A percentile compares a stretch with the other conserved stretches of the same genome.
Conservation (phyloP, 35 echinoderm and acorn worm species). For the Apostichopus californicus region DNA sequence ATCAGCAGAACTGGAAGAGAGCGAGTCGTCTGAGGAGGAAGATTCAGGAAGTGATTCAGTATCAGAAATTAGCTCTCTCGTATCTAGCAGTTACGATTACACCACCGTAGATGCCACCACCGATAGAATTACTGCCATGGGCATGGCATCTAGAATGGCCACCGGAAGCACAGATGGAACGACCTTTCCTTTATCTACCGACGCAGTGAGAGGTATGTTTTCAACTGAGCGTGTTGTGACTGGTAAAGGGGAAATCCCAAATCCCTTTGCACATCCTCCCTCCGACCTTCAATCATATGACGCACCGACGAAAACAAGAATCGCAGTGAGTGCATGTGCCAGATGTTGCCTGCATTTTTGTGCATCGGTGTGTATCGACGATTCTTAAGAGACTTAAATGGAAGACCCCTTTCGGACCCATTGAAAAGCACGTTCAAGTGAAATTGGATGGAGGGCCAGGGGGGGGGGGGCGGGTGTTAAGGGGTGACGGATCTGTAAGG, state of each 20-base stretch:
- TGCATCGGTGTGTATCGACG: too few species aligned
- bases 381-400: too few species aligned
- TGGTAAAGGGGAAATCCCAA: not conserved
- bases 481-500: not conserved
- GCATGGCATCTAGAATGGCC: not conserved
- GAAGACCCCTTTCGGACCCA: too few species aligned
- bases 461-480: not conserved
- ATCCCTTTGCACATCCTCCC: not conserved
- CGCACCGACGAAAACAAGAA: not conserved
- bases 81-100: slow-evolving; percentile 6
- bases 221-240: not conserved
- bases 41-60: slow-evolving; percentile 9
- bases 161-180: not conserved
- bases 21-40: not conserved
- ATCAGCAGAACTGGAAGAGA: not conserved
- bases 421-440: too few species aligned
- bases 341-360: not conserved
- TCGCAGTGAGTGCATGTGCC: not conserved
- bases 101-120: not conserved
- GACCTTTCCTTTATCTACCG: not conserved
- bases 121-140: not conserved
- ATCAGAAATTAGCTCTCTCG: not conserved
- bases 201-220: not conserved
- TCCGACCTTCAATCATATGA: not conserved
- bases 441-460: not conserved